A percentile compares a stretch with the other conserved stretches of the same genome.
Evolutionary conservation across 2,797 vertebrate species (phyloP).

Genomic region (Nasua narica): DNA sequence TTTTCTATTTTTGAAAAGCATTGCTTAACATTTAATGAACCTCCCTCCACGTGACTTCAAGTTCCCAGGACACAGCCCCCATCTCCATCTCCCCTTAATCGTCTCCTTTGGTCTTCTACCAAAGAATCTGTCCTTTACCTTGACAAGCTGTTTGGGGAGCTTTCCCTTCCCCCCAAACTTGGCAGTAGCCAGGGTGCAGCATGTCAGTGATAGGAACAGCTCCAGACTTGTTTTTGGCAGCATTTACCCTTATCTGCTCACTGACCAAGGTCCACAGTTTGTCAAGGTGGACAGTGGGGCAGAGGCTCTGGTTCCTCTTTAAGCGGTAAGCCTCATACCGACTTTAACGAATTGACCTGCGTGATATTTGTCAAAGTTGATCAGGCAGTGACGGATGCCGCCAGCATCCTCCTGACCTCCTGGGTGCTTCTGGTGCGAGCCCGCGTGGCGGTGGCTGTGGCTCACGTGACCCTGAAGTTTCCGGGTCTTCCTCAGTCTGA

Average conservation of each 20-base stretch:
- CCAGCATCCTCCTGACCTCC: background rate
- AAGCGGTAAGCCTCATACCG: background rate
- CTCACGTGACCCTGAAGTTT: background rate
- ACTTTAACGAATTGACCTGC: background rate
- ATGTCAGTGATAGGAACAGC: background rate
- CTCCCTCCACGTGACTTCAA: background rate
- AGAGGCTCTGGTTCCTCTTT: background rate
- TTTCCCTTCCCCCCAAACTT: background rate
- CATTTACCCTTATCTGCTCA: background rate
- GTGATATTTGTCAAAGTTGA: background rate
- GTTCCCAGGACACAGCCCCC: background rate
- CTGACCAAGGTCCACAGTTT: background rate
- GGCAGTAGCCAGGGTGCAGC: rapidly evolving
- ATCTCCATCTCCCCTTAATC: background rate
- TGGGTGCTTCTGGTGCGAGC: background rate
- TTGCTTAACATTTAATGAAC: background rate
- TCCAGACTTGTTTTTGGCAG: background rate
- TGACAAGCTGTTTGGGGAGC: background rate
- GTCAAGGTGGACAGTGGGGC: background rate
- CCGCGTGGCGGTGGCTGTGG: background rate
- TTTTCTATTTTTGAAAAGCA: background rate
- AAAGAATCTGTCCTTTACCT: background rate
- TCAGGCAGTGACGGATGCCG: background rate
- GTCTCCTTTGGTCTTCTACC: background rate
- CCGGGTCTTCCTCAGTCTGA: background rate